phyloP scores from a whole-genome alignment of 2,113 vertebrate species.

The Platysteira castanea region DNA sequence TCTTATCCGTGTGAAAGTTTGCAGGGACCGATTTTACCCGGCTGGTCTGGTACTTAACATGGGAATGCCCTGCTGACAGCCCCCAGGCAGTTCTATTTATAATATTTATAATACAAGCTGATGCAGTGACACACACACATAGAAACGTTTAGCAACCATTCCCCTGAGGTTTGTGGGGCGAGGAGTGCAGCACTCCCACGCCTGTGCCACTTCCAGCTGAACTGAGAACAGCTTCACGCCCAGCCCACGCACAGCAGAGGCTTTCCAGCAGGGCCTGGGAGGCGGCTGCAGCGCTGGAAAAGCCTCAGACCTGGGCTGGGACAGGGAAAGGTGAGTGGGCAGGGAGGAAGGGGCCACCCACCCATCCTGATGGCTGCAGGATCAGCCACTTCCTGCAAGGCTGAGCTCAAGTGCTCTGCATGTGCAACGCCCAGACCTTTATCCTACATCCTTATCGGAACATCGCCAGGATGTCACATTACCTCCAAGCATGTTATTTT shows the following conservation, averaged over 20 bases:
- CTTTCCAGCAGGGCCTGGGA: background rate
- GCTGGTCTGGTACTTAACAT: background rate
- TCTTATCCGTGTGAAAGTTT: background rate
- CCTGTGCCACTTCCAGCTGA: background rate
- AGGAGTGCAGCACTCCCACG: background rate
- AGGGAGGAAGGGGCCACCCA: background rate
- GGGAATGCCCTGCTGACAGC: background rate
- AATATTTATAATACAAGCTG: background rate
- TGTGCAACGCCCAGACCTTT: background rate
- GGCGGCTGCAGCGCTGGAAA: rapidly evolving
- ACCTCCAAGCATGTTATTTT: background rate
- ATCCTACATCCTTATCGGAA: background rate
- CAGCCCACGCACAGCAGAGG: background rate
- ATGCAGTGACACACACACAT: background rate
- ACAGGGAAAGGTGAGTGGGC: background rate
- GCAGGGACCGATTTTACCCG: background rate
- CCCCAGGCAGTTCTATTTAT: background rate
- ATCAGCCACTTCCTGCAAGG: background rate
- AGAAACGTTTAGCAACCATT: background rate
- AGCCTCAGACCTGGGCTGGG: background rate
- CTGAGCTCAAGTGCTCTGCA: background rate
- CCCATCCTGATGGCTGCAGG: rapidly evolving
- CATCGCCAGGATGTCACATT: background rate
- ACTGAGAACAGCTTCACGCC: background rate
- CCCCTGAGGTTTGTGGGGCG: background rate